A percentile compares a stretch with the other conserved stretches of the same genome.
phyloP scores from a whole-genome alignment of 1,140 invertebrate species.

The Himalopsyche phryganea region DNA sequence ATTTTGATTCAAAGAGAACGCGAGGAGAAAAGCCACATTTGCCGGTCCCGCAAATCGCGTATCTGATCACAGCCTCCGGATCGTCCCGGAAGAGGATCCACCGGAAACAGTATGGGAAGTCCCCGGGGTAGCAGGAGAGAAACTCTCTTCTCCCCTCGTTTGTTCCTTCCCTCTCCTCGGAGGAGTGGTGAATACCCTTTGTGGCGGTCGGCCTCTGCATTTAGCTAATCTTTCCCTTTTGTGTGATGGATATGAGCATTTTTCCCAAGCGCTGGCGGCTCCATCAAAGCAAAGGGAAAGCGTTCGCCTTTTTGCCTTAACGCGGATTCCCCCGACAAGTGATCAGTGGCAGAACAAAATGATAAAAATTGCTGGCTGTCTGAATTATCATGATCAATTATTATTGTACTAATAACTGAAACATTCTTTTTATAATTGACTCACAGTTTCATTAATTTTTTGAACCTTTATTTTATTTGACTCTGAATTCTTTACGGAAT shows the following conservation, averaged over 20 bases:
- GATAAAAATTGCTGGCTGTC: not conserved
- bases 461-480: no score
- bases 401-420: no score
- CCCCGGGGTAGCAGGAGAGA: not conserved
- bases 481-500: no score
- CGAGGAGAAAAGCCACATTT: not conserved
- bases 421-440: no score
- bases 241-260: slow-evolving; percentile 32
- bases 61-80: slow-evolving; percentile 14
- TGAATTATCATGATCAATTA: no score
- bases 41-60: not conserved
- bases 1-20: not conserved
- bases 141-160: slow-evolving; percentile 5
- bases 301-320: slow-evolving; percentile 18
- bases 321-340: slow-evolving; percentile 7
- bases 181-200: not conserved
- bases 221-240: slow-evolving; percentile 31
- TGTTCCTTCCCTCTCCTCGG: not conserved
- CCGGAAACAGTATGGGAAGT: slow-evolving; percentile 9
- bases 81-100: slow-evolving; percentile 17
- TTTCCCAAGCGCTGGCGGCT: slow-evolving; percentile 27
- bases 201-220: slow-evolving; percentile 18
- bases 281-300: slow-evolving; percentile 21
- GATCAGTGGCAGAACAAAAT: slow-evolving; percentile 8
- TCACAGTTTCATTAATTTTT: no score